Evolutionary conservation across 35 echinoderm and acorn worm species (phyloP).

Genomic region (Hemicentrotus pulcherrimus): DNA sequence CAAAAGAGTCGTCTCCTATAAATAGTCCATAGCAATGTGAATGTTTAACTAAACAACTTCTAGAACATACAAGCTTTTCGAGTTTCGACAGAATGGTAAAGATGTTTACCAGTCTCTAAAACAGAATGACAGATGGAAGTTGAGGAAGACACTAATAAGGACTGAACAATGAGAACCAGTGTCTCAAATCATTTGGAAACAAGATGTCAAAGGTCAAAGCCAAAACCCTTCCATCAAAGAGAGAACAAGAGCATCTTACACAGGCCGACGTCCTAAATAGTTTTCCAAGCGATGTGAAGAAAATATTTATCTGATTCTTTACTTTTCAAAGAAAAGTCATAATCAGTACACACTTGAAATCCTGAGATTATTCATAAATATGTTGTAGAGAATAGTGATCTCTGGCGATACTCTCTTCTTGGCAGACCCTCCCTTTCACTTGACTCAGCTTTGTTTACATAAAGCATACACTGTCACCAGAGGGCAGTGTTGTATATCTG

Average conservation of each 20-base stretch:
- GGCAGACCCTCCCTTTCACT: not conserved
- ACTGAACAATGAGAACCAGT: not conserved
- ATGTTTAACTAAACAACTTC: not conserved
- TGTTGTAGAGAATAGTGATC: not conserved
- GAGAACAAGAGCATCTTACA: not conserved
- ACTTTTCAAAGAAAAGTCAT: not conserved
- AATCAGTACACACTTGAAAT: not conserved
- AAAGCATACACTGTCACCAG: not conserved
- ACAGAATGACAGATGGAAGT: not conserved
- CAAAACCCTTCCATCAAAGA: not conserved
- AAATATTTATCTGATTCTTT: not conserved
- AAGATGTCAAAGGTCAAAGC: constrained; percentile 2
- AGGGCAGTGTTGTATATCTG: not conserved
- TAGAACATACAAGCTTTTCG: not conserved
- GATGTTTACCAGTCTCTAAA: not conserved
- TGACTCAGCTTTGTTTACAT: not conserved
- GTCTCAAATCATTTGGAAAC: not conserved
- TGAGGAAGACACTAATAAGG: not conserved
- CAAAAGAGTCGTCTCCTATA: not conserved
- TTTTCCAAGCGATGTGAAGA: not conserved
- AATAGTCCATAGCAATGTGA: not conserved
- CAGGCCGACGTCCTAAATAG: not conserved
- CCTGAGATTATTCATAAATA: not conserved
- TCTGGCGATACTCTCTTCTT: not conserved
- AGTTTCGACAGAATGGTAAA: not conserved